These are phyloP conservation scores for Leucopsar rothschildi DNA, from an alignment of 2,113 vertebrate genomes.

Conservation along the genomic window DNA sequence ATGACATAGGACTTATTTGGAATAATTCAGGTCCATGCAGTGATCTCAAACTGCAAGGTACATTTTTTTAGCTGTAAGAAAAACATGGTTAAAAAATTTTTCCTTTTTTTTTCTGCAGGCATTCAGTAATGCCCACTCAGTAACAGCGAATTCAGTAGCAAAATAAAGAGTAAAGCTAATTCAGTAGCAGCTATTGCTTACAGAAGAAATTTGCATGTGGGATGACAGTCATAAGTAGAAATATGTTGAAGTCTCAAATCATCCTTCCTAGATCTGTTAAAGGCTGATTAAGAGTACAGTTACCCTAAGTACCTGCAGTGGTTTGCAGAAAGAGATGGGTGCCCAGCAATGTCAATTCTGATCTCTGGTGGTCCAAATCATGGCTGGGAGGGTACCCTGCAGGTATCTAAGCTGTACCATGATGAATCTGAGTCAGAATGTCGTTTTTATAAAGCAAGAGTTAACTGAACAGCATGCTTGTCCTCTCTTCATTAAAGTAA, in stretches of 20 bases:
- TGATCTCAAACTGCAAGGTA: not conserved
- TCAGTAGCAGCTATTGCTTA: not conserved
- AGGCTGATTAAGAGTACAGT: not conserved
- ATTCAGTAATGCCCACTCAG: not conserved
- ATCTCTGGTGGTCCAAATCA: not conserved
- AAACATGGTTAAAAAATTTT: not conserved
- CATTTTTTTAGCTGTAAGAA: not conserved
- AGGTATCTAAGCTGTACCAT: not conserved
- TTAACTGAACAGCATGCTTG: constrained; percentile 16
- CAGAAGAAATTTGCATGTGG: not conserved
- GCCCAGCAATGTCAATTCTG: not conserved
- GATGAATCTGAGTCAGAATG: not conserved
- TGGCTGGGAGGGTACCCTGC: not conserved
- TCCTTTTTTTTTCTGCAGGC: not conserved
- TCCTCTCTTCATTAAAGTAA: constrained; percentile 3
- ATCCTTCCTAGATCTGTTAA: not conserved
- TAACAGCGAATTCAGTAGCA: not conserved
- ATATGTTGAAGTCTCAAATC: not conserved
- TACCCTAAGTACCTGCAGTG: not conserved
- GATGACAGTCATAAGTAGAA: not conserved
- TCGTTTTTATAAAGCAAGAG: not conserved
- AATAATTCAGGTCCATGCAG: not conserved
- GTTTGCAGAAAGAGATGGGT: not conserved
- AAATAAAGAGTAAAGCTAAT: not conserved
- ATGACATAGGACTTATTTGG: not conserved